phyloP scores from a whole-genome alignment of 2,113 vertebrate species.

The Gadus macrocephalus region DNA sequence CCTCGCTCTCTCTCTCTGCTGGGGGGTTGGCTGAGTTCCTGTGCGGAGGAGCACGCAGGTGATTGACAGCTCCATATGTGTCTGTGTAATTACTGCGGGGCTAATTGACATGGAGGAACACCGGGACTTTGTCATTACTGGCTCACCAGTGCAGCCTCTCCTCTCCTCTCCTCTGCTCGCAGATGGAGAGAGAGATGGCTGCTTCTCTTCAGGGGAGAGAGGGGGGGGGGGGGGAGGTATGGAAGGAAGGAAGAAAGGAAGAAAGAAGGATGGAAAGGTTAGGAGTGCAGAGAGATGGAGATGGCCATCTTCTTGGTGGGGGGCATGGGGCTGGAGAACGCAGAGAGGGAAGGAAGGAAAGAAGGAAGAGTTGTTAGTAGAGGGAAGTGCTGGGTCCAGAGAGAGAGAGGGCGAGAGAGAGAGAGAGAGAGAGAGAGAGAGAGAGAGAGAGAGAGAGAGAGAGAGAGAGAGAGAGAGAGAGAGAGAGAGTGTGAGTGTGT shows the following conservation, averaged over 20 bases:
- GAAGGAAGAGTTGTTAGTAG: no score
- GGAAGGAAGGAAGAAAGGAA: no score
- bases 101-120: conserved; percentile 76
- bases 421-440: neutral
- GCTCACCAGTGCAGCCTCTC: conserved; percentile 61
- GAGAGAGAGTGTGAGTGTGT: conserved; percentile 8
- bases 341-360: no score
- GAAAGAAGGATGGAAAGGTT: no score
- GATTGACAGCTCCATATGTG: conserved; percentile 76
- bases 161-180: conserved; percentile 40
- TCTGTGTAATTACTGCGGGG: conserved; percentile 73
- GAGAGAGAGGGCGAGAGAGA: conserved; percentile 4
- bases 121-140: conserved; percentile 75
- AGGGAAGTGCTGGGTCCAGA: neutral
- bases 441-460: conserved; percentile 4
- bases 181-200: conserved; percentile 51
- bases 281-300: no score
- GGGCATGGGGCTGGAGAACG: no score
- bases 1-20: neutral
- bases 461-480: neutral
- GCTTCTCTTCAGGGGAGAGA: conserved; percentile 34
- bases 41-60: conserved; percentile 54
- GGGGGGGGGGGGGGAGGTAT: conserved; percentile 23
- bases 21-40: conserved; percentile 65
- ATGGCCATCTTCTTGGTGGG: no score